Evolutionary conservation across 2,113 vertebrate species (phyloP), one percentile per base, ranked within the genome.

Genomic region (Ptilonorhynchus violaceus): DNA sequence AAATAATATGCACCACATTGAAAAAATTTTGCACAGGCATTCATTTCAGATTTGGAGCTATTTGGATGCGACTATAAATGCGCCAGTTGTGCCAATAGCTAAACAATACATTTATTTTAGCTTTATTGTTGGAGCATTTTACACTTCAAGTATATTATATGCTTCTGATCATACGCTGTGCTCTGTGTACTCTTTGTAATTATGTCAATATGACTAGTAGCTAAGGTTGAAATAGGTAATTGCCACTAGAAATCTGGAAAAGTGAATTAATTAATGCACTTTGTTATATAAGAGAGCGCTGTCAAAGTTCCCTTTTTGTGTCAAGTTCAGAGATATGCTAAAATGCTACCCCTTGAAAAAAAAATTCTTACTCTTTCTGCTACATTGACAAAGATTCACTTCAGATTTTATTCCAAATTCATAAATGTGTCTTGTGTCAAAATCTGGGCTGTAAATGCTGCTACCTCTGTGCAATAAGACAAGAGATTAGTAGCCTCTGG

Each of bases 181-280:
- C 37, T 78, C 66, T 23, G 23, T 89, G 41, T 78, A 59, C 31
- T 90, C 66, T 76, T 94, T 66, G 58, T 88, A 94, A 97, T 93
- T 96, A 87, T 72, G 59, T 31, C 96, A 95, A 80, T 80, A 76
- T 89, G 72, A 95, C 30, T 88, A 76, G 79, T 58, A 93, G 59
- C 66, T 94, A 84, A 87, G 62, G 77, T 41, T 96, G 85, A 96
- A 97, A 93, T 91, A 89, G 58, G 63, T 83, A 96, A 95, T 78
- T 96, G 75, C 58, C 85, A 62, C 67, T 42, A 94, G 90, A 94
- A 93, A 96, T 76, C 83, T 56, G 33, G 39, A 59, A 84, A 92
- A 95, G 44, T 41, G 77, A 94, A 91, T 92, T 94, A 90, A 95
- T 96, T 97, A 96, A 90, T 89, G 47, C 33, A 56, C 73, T 96